Evolutionary conservation across 2,888 invertebrate species (phyloP).

Genomic region (Orthonychiurus folsomi): DNA sequence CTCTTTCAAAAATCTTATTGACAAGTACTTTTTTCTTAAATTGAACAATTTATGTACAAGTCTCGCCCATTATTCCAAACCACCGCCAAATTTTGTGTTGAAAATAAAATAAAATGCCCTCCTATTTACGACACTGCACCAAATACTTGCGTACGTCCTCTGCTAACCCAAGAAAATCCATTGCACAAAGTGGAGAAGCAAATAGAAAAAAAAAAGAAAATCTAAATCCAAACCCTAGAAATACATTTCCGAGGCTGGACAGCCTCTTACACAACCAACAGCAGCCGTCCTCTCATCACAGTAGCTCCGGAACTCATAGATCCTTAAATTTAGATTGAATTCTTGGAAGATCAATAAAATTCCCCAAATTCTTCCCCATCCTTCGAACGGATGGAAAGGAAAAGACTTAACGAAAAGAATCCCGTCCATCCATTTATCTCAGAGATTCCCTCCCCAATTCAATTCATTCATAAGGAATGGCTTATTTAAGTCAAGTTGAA

Average conservation of each 20-base stretch:
- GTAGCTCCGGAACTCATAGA: background rate
- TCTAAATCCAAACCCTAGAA: background rate
- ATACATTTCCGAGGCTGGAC: background rate
- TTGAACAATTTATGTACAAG: no score
- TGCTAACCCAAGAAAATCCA: background rate
- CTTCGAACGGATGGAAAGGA: background rate
- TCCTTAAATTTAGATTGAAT: slow-evolving; percentile 8
- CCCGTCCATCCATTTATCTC: background rate
- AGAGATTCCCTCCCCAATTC: background rate
- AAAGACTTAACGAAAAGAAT: background rate
- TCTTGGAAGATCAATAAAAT: slow-evolving; percentile 9
- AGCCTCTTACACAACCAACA: background rate
- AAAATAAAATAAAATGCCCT: no score
- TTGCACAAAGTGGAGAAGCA: background rate
- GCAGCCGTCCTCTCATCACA: no score
- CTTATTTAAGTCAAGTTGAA: slow-evolving; percentile 1
- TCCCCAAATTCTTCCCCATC: background rate
- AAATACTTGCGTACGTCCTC: no score
- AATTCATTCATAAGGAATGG: slow-evolving; percentile 6
- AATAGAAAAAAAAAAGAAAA: background rate
- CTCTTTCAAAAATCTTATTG: no score
- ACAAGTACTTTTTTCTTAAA: no score
- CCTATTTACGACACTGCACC: no score
- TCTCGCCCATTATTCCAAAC: no score
- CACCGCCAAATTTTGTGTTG: no score